A percentile compares a stretch with the other conserved stretches of the same genome.
Evolutionary conservation across 2,113 vertebrate species (phyloP).

Genomic region (Henicopernis longicauda): DNA sequence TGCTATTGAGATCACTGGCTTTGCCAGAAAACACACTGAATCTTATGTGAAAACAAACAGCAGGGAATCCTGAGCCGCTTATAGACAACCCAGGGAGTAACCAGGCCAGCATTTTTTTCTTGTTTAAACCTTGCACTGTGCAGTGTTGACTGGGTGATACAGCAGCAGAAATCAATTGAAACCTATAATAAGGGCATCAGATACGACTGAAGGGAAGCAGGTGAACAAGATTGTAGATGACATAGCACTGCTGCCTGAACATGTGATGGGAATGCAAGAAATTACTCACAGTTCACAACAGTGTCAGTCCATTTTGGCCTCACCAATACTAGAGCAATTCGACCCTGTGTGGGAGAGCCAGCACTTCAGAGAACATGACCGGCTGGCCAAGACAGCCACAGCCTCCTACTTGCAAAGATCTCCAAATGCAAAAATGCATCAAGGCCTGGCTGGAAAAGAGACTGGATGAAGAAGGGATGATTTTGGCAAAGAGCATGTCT

Average conservation of each 20-base stretch:
- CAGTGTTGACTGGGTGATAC: neutral
- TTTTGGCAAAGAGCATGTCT: neutral
- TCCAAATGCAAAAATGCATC: neutral
- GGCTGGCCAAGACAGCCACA: neutral
- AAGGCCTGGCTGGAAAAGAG: neutral
- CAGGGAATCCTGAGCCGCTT: neutral
- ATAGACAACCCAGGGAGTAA: neutral
- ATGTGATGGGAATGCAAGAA: neutral
- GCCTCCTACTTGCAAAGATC: neutral
- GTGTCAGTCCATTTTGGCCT: neutral
- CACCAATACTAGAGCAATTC: neutral
- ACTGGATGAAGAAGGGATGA: neutral
- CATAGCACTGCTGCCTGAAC: neutral
- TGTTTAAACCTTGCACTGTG: neutral
- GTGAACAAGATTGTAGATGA: neutral
- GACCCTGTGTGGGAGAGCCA: neutral
- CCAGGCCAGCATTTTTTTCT: slow-evolving; percentile 1
- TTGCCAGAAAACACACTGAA: neutral
- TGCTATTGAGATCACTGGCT: neutral
- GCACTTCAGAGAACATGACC: neutral
- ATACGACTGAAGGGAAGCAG: neutral
- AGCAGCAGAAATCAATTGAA: slow-evolving; percentile 47
- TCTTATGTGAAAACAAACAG: slow-evolving; percentile 34
- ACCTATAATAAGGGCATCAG: slow-evolving; percentile 8
- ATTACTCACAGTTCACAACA: neutral